Evolutionary conservation across 2,888 invertebrate genomes (phyloP).

Genomic region (Argyresthia goedartella): DNA sequence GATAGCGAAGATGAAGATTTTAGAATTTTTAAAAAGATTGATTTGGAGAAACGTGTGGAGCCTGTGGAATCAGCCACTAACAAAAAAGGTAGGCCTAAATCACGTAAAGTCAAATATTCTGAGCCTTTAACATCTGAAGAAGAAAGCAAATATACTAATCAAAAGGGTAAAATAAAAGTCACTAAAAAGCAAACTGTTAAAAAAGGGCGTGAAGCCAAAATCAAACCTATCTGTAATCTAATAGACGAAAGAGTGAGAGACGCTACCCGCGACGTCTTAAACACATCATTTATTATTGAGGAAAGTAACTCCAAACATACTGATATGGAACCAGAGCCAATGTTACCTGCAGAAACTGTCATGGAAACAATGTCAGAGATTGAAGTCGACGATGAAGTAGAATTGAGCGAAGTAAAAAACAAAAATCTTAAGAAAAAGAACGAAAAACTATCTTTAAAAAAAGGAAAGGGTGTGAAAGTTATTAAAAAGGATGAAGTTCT

Average conservation of each 20-base stretch:
- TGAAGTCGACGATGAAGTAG: slow-evolving; percentile 7
- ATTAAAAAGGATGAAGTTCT: slow-evolving; percentile 13
- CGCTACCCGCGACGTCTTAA: background rate
- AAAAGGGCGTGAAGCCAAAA: background rate
- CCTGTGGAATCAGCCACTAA: background rate
- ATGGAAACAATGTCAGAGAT: slow-evolving; percentile 32
- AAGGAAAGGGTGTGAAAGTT: slow-evolving; percentile 11
- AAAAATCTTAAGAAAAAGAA: slow-evolving; percentile 13
- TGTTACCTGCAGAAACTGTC: slow-evolving; percentile 12
- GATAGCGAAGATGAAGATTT: slow-evolving; percentile 53
- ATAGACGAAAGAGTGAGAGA: slow-evolving; percentile 14
- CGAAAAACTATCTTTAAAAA: slow-evolving; percentile 10
- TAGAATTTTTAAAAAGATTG: slow-evolving; percentile 24
- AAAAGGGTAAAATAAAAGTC: slow-evolving; percentile 14
- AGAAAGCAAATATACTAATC: slow-evolving; percentile 11
- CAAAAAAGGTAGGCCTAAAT: background rate
- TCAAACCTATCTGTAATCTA: slow-evolving; percentile 10
- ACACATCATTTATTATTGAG: background rate
- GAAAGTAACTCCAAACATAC: slow-evolving; percentile 6
- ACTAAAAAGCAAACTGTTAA: slow-evolving; percentile 13
- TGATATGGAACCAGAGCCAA: slow-evolving; percentile 5
- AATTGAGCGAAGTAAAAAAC: slow-evolving; percentile 8
- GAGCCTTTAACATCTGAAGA: slow-evolving; percentile 16
- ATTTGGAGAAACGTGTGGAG: background rate
- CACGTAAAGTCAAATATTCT: background rate